These are phyloP conservation scores for Galerucella nymphaeae DNA, from an alignment of 2,888 invertebrate genomes.

Conservation along the genomic window DNA sequence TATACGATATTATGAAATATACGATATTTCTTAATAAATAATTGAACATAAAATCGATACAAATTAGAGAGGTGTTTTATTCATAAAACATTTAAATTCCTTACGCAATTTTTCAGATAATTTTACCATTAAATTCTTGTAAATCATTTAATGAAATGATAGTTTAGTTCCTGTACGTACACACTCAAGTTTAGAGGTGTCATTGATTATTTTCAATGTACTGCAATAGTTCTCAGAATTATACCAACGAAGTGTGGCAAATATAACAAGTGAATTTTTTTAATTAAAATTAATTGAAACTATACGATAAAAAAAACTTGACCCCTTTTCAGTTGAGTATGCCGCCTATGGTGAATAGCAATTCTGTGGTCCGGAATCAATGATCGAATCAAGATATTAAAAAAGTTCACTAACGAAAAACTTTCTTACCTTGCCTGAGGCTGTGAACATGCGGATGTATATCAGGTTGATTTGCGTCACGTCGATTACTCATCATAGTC, in stretches of 20 bases:
- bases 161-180: constrained; percentile 1
- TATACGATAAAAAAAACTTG: background rate
- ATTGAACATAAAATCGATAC: constrained; percentile 5
- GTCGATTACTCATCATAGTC: constrained; percentile 10
- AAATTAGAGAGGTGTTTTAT: constrained; percentile 13
- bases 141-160: constrained; percentile 15
- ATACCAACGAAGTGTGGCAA: background rate
- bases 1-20: background rate
- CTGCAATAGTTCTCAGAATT: background rate
- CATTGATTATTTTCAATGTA: background rate
- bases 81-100: constrained; percentile 1
- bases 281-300: background rate
- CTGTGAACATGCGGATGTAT: constrained; percentile 7
- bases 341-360: constrained; percentile 7
- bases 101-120: constrained; percentile 1
- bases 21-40: constrained; percentile 1
- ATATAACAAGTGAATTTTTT: background rate
- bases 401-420: constrained; percentile 5
- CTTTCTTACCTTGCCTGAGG: constrained; percentile 20
- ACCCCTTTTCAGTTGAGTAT: background rate
- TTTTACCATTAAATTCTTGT: constrained; percentile 7
- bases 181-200: background rate
- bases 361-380: constrained; percentile 11
- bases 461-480: constrained; percentile 8
- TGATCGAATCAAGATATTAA: background rate